Base-by-base conservation (phyloP, 2,113 vertebrate species). In the Ophiodon elongatus region DNA sequence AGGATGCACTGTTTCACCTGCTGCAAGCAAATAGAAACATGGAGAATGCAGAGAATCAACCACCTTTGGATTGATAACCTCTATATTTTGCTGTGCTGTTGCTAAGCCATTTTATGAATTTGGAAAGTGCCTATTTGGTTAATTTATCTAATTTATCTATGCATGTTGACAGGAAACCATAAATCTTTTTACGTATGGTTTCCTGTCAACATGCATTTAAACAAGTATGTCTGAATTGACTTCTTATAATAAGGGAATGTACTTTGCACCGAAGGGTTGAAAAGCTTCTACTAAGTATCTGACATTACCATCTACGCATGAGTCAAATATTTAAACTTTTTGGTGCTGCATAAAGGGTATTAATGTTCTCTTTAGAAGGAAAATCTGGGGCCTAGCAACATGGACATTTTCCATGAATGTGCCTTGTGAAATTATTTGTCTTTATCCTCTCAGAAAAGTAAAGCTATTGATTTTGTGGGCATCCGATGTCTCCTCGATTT, bases 391-490 rank as follows among this genome's bases (percentile, higher is more conserved):
- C 37, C 17, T 27, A 79, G 59, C 25, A 65, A 57, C 65, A 57
- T 50, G 70, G 15, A 84, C 7, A 84, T 76, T 29, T 80, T 81
- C 29, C 41, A 50, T 65, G 43, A 76, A 41, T 83, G 76, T 82
- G 82, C 81, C 60, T 84, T 62, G 47, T 75, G 43, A 88, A 83
- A 79, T 62, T 70, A 73, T 76, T 73, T 27, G 59, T 80, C 65
- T 91, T 88, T 76, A 82, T 86, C 78, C 69, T 77, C 85, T 88
- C 62, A 27, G 31, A 76, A 78, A 88, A 88, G 84, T 86, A 60
- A 86, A 87, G 72, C 29, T 91, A 94, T 93, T 75, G 90, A 93
- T 94, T 92, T 89, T 63, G 73, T 92, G 85, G 79, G 89, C 78
- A 85, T 84, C 47, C 23, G 8, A 73, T 81, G 80, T 90, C 81